These are phyloP conservation scores for Helicoverpa zea DNA, from an alignment of 1,140 invertebrate genomes.

Conservation along the genomic window DNA sequence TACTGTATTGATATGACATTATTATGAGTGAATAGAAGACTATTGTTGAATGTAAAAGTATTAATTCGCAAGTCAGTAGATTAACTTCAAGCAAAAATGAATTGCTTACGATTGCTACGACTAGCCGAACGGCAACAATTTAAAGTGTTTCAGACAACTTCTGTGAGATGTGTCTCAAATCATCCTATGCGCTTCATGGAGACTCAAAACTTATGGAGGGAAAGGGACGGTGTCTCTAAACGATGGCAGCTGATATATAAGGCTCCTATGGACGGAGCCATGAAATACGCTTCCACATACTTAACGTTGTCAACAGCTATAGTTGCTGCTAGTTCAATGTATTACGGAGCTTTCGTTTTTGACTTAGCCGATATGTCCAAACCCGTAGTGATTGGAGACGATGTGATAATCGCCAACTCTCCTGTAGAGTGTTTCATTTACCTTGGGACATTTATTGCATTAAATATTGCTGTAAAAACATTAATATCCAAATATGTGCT, in stretches of 20 bases:
- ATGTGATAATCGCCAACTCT: slow-evolving; percentile 77
- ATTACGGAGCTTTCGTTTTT: slow-evolving; percentile 72
- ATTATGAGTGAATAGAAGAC: slow-evolving; percentile 14
- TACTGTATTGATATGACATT: not conserved
- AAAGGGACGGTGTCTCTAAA: slow-evolving; percentile 70
- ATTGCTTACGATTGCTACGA: slow-evolving; percentile 64
- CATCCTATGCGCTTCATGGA: slow-evolving; percentile 76
- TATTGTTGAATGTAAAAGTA: not conserved
- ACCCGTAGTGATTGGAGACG: slow-evolving; percentile 72
- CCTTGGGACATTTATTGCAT: slow-evolving; percentile 70
- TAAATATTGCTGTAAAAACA: slow-evolving; percentile 74
- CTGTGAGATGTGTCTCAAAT: slow-evolving; percentile 64
- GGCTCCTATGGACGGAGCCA: slow-evolving; percentile 73
- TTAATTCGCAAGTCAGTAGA: not conserved
- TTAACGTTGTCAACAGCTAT: slow-evolving; percentile 72
- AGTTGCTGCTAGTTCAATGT: slow-evolving; percentile 60
- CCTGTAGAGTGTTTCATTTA: slow-evolving; percentile 73
- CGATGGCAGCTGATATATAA: slow-evolving; percentile 80
- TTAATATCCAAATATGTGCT: slow-evolving; percentile 79
- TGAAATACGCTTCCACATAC: slow-evolving; percentile 72
- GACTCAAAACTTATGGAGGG: slow-evolving; percentile 70
- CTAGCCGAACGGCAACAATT: slow-evolving; percentile 46
- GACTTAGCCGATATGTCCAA: slow-evolving; percentile 65
- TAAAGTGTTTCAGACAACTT: slow-evolving; percentile 54
- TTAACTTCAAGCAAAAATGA: slow-evolving; percentile 59